Evolutionary conservation across 2,797 vertebrate genomes (phyloP).

Genomic region (Leptatherina wallacei): DNA sequence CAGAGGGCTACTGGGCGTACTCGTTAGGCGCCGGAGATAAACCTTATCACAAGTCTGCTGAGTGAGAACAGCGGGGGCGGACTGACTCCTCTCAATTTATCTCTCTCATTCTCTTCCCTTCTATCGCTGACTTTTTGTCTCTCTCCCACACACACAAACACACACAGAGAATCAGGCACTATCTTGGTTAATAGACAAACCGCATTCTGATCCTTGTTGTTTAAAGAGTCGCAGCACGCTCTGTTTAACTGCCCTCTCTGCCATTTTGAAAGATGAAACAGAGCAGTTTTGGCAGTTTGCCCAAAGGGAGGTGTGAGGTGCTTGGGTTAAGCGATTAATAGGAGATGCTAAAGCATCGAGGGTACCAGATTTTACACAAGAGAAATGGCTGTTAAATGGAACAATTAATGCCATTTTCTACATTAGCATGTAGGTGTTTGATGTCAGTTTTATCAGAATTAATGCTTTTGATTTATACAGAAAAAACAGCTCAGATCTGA

Average conservation of each 20-base stretch:
- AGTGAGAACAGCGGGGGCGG: slow-evolving; percentile 62
- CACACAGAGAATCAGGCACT: slow-evolving; percentile 27
- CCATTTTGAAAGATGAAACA: slow-evolving; percentile 69
- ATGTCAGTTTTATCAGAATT: slow-evolving; percentile 8
- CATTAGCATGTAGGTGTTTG: neutral
- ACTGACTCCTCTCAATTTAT: slow-evolving; percentile 66
- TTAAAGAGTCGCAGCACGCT: slow-evolving; percentile 64
- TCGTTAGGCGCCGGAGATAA: slow-evolving; percentile 75
- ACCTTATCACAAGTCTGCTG: slow-evolving; percentile 74
- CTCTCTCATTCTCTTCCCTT: slow-evolving; percentile 50
- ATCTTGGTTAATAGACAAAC: slow-evolving; percentile 61
- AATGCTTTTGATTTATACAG: slow-evolving; percentile 9
- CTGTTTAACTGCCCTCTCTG: slow-evolving; percentile 56
- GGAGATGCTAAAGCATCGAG: slow-evolving; percentile 43
- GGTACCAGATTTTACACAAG: slow-evolving; percentile 43
- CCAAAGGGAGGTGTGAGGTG: slow-evolving; percentile 58
- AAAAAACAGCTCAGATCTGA: slow-evolving; percentile 6
- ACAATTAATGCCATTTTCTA: slow-evolving; percentile 31
- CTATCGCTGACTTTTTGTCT: slow-evolving; percentile 8
- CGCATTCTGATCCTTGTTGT: slow-evolving; percentile 61
- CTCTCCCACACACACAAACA: slow-evolving; percentile 19
- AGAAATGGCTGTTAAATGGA: slow-evolving; percentile 43
- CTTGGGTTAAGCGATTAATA: slow-evolving; percentile 64
- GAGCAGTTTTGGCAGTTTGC: slow-evolving; percentile 59
- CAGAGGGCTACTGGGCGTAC: slow-evolving; percentile 60